Evolutionary conservation across 2,888 invertebrate genomes (phyloP), one percentile per base, ranked within the genome.

Genomic region (Epinotia demarniana): DNA sequence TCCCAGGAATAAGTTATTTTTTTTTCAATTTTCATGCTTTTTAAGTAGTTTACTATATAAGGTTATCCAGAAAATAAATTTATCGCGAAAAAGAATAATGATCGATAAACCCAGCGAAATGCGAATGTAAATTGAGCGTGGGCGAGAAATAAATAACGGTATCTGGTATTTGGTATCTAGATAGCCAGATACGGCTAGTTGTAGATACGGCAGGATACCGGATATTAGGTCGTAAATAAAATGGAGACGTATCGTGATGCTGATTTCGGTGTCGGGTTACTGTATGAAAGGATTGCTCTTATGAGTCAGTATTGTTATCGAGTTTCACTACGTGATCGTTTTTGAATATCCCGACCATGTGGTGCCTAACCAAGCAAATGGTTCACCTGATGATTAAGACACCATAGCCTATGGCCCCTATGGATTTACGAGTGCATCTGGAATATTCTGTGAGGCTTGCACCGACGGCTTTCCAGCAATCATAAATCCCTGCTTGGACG

Each of bases 141-240:
- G 86, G 89, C 88, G 89, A 85, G 82, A 84, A 82, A 89, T 87
- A 85, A 82, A 77, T 73, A 76, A 67, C 73, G 61, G 71, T 72
- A 72, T 72, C 72, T 72, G 46, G 19, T 71, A 75, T 75, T 71
- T 70, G 46, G 63, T 68, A 69, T 69, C 69, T 60, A 77, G 77
- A 77, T 77, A 69, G 33, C 67, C 69, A 75, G 77, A 77, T 77
- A 75, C 62, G 49, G 66, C 67, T 66, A 68, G 75, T 77, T 71
- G 68, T 75, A 75, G 70, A 75, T 62, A 58, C 49, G 81, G 83
- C 84, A 88, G 88, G 86, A 87, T 87, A 84, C 85, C 83, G 83
- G 86, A 88, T 86, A 87, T 86, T 84, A 85, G 78, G 72, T 81
- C 85, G 87, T 89, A 90, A 90, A 90, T 90, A 89, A 90, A 89